These are phyloP conservation scores for Propithecus deckenii DNA, from an alignment of 2,797 vertebrate species.

Conservation along the genomic window DNA sequence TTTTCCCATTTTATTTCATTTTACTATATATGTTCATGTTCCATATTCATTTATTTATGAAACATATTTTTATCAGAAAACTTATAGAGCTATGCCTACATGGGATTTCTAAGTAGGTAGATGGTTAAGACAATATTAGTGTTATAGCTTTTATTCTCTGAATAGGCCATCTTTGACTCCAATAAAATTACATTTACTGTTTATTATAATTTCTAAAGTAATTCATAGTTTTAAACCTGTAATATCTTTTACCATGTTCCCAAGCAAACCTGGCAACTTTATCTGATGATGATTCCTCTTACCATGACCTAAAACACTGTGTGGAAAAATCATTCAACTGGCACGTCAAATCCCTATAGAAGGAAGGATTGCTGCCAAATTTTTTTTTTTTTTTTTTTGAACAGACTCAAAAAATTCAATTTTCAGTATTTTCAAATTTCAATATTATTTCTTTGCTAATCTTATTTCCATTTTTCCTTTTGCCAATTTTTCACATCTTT, in stretches of 20 bases:
- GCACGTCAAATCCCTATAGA: conserved; percentile 64
- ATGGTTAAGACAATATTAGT: conserved; percentile 58
- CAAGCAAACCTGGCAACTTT: conserved; percentile 69
- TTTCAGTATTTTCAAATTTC: background rate
- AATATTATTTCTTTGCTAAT: conserved; percentile 68
- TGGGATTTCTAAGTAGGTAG: conserved; percentile 72
- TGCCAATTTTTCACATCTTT: conserved; percentile 43
- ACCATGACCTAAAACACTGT: conserved; percentile 71
- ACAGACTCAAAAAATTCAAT: background rate
- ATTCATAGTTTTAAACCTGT: conserved; percentile 49
- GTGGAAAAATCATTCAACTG: conserved; percentile 69
- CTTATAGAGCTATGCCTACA: conserved; percentile 67
- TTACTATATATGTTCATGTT: conserved; percentile 78
- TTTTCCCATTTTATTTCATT: conserved; percentile 75
- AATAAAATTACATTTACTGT: conserved; percentile 63
- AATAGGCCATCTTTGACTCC: conserved; percentile 56
- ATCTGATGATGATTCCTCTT: conserved; percentile 71
- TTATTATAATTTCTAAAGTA: conserved; percentile 71
- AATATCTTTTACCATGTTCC: conserved; percentile 55
- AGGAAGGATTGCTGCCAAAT: conserved; percentile 64
- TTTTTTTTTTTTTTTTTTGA: conserved; percentile 42
- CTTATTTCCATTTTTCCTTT: conserved; percentile 51
- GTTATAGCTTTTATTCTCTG: conserved; percentile 61
- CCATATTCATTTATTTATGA: conserved; percentile 80
- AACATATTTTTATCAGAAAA: conserved; percentile 79